Conservation (phyloP, 2,797 vertebrate genomes). For the Thaleichthys pacificus region DNA sequence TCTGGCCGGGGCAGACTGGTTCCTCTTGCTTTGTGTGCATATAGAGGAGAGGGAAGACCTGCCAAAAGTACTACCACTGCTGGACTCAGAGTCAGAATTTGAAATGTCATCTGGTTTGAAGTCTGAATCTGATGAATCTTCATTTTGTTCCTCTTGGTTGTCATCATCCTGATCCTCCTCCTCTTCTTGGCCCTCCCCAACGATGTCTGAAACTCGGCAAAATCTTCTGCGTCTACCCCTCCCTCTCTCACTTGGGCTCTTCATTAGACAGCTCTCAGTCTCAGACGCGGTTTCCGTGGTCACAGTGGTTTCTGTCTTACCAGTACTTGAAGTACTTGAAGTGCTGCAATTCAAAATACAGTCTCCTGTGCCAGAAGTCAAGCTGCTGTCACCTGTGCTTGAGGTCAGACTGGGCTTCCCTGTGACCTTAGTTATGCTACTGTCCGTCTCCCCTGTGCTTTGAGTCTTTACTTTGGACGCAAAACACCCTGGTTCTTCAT, state of each 20-base stretch:
- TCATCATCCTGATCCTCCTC: background rate
- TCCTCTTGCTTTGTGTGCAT: background rate
- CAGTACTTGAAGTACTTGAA: too few relatives aligned
- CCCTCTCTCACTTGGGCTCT: constrained; percentile 5
- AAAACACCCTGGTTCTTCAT: background rate
- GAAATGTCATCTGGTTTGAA: constrained; percentile 21
- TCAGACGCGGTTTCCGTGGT: background rate
- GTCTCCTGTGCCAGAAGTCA: too few relatives aligned
- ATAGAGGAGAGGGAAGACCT: constrained; percentile 47
- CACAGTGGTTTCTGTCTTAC: background rate
- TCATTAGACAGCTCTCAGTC: background rate
- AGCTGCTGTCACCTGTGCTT: too few relatives aligned
- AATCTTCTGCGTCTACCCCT: constrained; percentile 5
- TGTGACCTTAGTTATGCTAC: too few relatives aligned
- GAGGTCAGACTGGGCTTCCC: too few relatives aligned
- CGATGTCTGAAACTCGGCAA: constrained; percentile 7
- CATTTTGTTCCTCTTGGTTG: background rate
- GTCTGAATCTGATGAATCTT: constrained; percentile 8
- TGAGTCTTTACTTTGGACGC: too few relatives aligned
- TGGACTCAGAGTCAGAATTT: constrained; percentile 36
- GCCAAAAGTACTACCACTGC: constrained; percentile 39
- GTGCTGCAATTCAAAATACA: too few relatives aligned
- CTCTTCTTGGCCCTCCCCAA: background rate
- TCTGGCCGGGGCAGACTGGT: background rate
- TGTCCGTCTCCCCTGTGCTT: too few relatives aligned